phyloP scores from a whole-genome alignment of 2,797 vertebrate species.

The Poecilia gillii region DNA sequence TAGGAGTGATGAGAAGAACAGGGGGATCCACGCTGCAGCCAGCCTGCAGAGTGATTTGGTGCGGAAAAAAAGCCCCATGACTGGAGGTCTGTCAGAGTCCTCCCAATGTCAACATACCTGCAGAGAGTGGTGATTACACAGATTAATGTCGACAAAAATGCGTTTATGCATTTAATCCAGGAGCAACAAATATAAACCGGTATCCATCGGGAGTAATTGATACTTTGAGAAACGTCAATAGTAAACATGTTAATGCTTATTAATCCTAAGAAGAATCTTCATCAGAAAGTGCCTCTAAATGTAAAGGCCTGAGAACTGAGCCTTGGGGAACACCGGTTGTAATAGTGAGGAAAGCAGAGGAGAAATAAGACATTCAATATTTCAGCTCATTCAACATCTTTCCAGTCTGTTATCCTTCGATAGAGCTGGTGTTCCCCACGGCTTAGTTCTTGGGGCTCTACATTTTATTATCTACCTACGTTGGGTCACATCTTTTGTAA shows the following conservation, averaged over 20 bases:
- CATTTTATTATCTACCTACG: too few species aligned
- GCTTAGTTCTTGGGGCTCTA: too few species aligned
- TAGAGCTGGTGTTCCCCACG: background rate
- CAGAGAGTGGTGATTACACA: background rate
- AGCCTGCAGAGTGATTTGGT: constrained; percentile 38
- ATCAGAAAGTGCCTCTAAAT: background rate
- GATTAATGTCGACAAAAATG: background rate
- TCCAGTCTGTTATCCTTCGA: too few species aligned
- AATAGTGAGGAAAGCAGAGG: background rate
- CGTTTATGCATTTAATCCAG: background rate
- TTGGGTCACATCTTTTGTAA: too few species aligned
- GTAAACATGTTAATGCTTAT: background rate
- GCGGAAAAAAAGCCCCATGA: constrained; percentile 65
- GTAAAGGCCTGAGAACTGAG: too few species aligned
- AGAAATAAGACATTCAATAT: background rate
- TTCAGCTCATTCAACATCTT: too few species aligned
- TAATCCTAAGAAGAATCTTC: constrained; percentile 6
- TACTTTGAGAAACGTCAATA: background rate
- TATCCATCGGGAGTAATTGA: background rate
- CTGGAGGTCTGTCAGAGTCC: constrained; percentile 50
- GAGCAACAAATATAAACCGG: background rate
- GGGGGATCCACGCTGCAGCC: constrained; percentile 51
- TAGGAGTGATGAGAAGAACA: constrained; percentile 64
- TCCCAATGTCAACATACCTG: constrained; percentile 70
- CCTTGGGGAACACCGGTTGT: too few species aligned